A percentile compares a stretch with the other conserved stretches of the same genome.
These are phyloP conservation scores for Pangasius mekongensis DNA, from an alignment of 2,797 vertebrate genomes.

Conservation along the genomic window DNA sequence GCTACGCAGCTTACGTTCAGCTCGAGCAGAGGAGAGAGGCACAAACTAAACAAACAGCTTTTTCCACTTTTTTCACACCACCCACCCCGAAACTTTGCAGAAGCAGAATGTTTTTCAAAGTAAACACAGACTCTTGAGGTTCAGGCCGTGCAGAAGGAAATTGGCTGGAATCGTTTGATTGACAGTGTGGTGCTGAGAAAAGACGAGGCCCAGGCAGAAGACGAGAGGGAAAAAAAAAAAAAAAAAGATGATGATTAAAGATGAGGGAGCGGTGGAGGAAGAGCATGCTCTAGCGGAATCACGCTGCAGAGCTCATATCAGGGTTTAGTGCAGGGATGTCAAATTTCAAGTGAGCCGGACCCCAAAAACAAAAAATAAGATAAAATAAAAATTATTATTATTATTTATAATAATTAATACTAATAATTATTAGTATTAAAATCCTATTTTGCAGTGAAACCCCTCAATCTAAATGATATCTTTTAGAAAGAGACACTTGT, in stretches of 20 bases:
- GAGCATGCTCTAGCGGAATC: conserved; percentile 27
- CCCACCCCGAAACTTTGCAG: not conserved
- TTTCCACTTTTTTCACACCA: not conserved
- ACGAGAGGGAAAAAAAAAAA: not conserved
- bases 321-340: not conserved
- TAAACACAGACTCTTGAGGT: conserved; percentile 41
- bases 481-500: not conserved
- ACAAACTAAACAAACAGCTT: conserved; percentile 41
- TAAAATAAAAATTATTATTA: not conserved
- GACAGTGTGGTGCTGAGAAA: conserved; percentile 24
- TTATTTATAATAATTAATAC: too few species aligned
- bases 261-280: not conserved
- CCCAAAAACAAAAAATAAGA: not conserved
- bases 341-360: not conserved
- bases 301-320: not conserved
- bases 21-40: conserved; percentile 19
- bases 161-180: conserved; percentile 52
- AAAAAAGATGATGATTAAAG: not conserved
- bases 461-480: not conserved
- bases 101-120: conserved; percentile 39
- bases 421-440: not conserved
- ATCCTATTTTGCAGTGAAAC: not conserved
- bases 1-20: conserved; percentile 55
- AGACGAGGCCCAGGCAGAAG: not conserved
- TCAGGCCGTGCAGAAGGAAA: conserved; percentile 48